Conservation (phyloP, 2,888 invertebrate genomes). For the Lochmaea crataegi region DNA sequence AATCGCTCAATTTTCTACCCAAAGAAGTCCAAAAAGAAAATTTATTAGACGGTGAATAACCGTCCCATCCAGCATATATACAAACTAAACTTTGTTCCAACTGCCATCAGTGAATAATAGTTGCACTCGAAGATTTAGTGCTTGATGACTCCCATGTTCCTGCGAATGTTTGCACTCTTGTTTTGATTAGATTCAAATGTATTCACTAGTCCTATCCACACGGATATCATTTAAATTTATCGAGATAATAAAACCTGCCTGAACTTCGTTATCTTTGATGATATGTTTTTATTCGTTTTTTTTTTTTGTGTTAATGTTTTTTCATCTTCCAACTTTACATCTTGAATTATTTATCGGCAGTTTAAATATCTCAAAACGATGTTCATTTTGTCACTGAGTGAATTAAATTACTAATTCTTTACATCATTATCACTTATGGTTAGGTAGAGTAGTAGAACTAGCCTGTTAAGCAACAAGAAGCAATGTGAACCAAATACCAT, state of each 20-base stretch:
- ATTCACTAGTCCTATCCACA: neutral
- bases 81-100: neutral
- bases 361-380: too few relatives aligned
- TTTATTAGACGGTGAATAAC: neutral
- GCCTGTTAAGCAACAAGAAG: too few relatives aligned
- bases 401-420: too few relatives aligned
- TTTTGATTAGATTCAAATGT: conserved; percentile 7
- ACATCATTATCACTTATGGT: too few relatives aligned
- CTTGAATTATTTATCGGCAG: too few relatives aligned
- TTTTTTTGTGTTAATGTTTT: neutral
- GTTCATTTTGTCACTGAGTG: too few relatives aligned
- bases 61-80: neutral
- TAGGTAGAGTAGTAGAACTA: too few relatives aligned
- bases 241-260: neutral
- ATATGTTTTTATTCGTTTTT: neutral
- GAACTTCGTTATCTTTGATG: neutral
- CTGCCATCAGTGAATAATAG: neutral
- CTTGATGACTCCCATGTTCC: neutral
- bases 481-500: too few relatives aligned
- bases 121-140: neutral
- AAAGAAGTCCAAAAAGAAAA: neutral
- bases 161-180: neutral
- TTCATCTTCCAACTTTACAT: too few relatives aligned
- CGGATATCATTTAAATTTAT: neutral
- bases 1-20: neutral